Evolutionary conservation across 2,113 vertebrate genomes (phyloP).

Genomic region (Otus sunia): DNA sequence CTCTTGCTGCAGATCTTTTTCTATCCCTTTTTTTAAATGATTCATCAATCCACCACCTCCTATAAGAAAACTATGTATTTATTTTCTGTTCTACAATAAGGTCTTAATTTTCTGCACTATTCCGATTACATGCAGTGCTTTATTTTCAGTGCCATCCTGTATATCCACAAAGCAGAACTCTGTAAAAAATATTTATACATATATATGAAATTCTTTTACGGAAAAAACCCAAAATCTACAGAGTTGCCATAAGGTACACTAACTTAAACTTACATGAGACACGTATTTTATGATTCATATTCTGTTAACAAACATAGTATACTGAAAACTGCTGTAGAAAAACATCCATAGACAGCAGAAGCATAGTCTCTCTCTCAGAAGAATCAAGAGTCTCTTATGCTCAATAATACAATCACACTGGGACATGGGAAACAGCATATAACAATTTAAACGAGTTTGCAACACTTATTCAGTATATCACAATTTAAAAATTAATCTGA

Average conservation of each 20-base stretch:
- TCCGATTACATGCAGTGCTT: background rate
- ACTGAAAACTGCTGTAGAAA: background rate
- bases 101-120: background rate
- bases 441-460: background rate
- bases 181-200: background rate
- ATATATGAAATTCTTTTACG: background rate
- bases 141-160: background rate
- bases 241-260: background rate
- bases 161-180: background rate
- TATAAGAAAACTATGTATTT: background rate
- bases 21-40: background rate
- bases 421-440: background rate
- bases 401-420: background rate
- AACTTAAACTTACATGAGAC: background rate
- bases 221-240: background rate
- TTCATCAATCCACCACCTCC: background rate
- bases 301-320: background rate
- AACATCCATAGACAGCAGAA: background rate
- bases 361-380: background rate
- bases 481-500: background rate
- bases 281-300: background rate
- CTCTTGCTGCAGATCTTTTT: background rate
- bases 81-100: background rate
- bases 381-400: background rate
- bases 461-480: background rate